Percentiles rank a stretch among this genome's conserved stretches.
phyloP scores from a whole-genome alignment of 2,797 vertebrate species.

The Centropyge bicolor region DNA sequence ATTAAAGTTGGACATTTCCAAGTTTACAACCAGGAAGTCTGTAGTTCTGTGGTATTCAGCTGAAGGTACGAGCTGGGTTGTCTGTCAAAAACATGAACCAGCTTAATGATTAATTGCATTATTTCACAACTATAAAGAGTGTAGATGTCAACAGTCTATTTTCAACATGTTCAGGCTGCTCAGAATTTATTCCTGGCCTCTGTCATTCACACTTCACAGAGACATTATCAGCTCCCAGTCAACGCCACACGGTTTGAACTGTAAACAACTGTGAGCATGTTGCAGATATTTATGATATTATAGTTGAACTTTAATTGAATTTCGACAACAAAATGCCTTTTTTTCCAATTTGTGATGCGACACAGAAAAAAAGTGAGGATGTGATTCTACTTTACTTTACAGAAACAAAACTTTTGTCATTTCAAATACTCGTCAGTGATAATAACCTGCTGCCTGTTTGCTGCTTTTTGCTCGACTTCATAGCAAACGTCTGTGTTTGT shows the following conservation, averaged over 20 bases:
- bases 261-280: not conserved
- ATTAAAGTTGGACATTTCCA: constrained; percentile 1
- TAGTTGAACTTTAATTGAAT: not conserved
- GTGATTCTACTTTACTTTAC: not conserved
- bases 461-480: constrained; percentile 3
- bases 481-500: not conserved
- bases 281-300: not conserved
- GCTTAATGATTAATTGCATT: too few relatives aligned
- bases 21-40: not conserved
- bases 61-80: not conserved
- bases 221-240: not conserved
- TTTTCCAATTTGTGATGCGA: not conserved
- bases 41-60: not conserved
- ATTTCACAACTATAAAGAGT: not conserved
- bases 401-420: not conserved
- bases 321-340: not conserved
- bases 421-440: not conserved
- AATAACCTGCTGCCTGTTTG: not conserved
- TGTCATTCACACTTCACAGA: not conserved
- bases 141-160: not conserved
- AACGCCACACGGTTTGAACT: not conserved
- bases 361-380: not conserved
- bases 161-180: not conserved
- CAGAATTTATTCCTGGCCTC: not conserved
- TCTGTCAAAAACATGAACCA: too few relatives aligned